Percentiles rank a stretch among this genome's conserved stretches.
Conservation (phyloP, 2,888 invertebrate genomes). For the Heliconius charithonia region DNA sequence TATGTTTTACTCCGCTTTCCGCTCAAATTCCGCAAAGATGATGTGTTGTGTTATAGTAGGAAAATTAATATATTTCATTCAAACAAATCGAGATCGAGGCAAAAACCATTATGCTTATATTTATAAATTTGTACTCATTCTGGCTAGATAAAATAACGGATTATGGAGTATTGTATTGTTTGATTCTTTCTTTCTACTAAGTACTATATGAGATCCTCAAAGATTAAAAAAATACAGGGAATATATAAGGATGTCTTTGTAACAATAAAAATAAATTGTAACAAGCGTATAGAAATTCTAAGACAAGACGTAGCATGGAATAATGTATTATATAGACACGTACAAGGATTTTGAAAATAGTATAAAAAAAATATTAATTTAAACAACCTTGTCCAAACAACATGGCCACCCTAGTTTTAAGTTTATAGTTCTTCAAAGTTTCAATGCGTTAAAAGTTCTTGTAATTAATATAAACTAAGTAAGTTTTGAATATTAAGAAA, state of each 20-base stretch:
- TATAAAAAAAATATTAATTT: not conserved
- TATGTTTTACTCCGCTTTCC: no score
- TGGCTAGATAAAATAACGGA: not conserved
- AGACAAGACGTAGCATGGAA: no score
- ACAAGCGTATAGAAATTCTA: no score
- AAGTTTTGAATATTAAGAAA: not conserved
- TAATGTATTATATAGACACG: no score
- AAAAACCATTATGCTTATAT: no score
- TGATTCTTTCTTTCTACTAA: not conserved
- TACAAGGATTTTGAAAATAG: not conserved
- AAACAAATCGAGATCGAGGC: no score
- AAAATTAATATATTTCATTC: no score
- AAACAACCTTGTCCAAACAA: not conserved
- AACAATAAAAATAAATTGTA: not conserved
- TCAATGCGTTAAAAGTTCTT: not conserved
- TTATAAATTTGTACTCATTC: no score
- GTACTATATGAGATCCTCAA: not conserved
- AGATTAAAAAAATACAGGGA: no score
- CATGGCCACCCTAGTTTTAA: not conserved
- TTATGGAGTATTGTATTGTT: not conserved
- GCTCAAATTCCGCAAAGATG: no score
- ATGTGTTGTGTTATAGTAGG: no score
- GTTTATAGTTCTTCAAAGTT: not conserved
- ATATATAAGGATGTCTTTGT: not conserved
- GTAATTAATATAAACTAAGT: not conserved